Evolutionary conservation across 2,113 vertebrate species (phyloP), one percentile per base, ranked within the genome.

Genomic region (Ailuropoda melanoleuca): DNA sequence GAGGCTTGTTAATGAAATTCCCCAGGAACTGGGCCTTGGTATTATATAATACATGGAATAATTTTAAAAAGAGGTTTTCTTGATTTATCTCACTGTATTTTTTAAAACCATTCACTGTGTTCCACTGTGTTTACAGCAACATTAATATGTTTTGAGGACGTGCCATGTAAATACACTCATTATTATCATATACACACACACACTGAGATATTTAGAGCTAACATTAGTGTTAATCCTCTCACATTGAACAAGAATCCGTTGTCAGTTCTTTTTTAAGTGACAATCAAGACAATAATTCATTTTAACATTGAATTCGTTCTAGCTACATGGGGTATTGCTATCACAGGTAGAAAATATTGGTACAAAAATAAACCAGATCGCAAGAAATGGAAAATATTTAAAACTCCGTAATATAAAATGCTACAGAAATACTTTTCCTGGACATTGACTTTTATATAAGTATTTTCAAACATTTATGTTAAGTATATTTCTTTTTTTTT

Each of bases 381-480:
- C 18, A 74, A 96, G 72, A 88, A 60, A 84, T n/a, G 4, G 23
- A 21, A 60, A 56, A 9, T 14, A 64, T 66, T 94, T 86, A 92
- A 94, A 82, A 85, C 53, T 82, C 29, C 8, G 31, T 55, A n/a
- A 37, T 46, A 50, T 29, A 84, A 62, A 34, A 82, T 46, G 29
- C 56, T 68, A 12, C 64, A 70, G 9, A 34, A 26, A 91, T 85
- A 66, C 82, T 97, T 93, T 96, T 74, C 70, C 86, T 58, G 78
- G 72, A 60, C 53, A 92, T 23, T 56, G 64, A 88, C n/a, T 60
- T 80, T 66, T 86, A 90, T 6, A 66, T 37, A 81, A 91, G 84
- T 72, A 96, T 87, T 92, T 64, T 72, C 24, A 89, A 87, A 86
- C 64, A n/a, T n/a, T n/a, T n/a, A n/a, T n/a, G n/a, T n/a, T n/a